Conservation (phyloP, 1,140 invertebrate genomes). For the Euschistus heros region DNA sequence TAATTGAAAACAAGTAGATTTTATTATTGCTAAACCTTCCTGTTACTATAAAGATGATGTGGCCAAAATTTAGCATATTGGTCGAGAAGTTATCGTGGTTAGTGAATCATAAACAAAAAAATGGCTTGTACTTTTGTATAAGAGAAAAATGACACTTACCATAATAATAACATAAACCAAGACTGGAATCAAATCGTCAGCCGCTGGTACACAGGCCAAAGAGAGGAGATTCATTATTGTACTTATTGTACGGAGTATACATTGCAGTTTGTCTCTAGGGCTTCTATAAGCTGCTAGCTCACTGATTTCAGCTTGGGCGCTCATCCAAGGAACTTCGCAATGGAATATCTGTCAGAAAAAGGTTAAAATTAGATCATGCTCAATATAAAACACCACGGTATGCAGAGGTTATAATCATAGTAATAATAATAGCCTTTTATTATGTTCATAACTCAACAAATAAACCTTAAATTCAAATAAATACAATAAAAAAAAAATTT, state of each 20-base stretch:
- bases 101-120: no score
- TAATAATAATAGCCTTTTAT: no score
- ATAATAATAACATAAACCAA: conserved; percentile 94
- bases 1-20: no score
- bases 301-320: conserved; percentile 85
- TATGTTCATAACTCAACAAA: no score
- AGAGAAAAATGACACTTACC: conserved; percentile 43
- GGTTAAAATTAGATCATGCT: neutral
- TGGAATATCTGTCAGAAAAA: conserved; percentile 48
- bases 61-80: no score
- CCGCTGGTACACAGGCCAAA: conserved; percentile 79
- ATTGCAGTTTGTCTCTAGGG: conserved; percentile 85
- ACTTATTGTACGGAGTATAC: conserved; percentile 73
- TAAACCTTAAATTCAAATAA: no score
- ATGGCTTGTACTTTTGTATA: no score
- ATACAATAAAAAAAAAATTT: no score
- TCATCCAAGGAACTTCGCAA: conserved; percentile 93
- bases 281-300: conserved; percentile 90
- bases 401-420: no score
- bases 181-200: conserved; percentile 94
- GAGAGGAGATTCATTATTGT: conserved; percentile 89
- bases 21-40: no score
- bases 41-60: no score
- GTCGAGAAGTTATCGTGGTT: no score
- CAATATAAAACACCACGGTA: neutral